Evolutionary conservation across 2,888 invertebrate species (phyloP), one percentile per base, ranked within the genome.

Genomic region (Dugesia japonica): DNA sequence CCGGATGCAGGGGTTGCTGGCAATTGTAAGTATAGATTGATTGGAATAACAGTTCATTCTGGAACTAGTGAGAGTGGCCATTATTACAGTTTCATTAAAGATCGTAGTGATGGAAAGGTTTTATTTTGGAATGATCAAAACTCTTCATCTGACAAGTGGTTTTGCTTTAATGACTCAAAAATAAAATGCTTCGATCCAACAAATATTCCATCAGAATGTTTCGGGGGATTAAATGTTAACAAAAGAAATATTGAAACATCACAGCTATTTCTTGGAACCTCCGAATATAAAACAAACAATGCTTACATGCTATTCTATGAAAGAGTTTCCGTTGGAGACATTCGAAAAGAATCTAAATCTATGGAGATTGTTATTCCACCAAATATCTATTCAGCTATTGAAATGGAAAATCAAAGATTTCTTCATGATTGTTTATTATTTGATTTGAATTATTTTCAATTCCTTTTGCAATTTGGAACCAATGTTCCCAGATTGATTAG

Each of bases 11-110:
- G 56, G 4, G 56, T 56, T 56, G 56, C 56, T 20, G 56, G 56
- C n/a, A 56, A 56, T n/a, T 56, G 56, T n/a, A 56, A 56, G 17
- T 88, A 91, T 85, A 91, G 92, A 84, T 85, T 92, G 79, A 92
- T 92, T 79, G 94, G 94, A 15, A 93, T 94, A 15, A 94, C 94
- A 0, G 94, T 94, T 0, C 94, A 94, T 86, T 94, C 94, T 20
- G 94, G 94, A n/a, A 94, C 93, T 0, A 94, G 94, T 0, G 94
- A 94, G 84, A 94, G 94, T 76, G 94, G 94, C 0, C 94, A 94
- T 85, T 94, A 94, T 85, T 94, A 94, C 85, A 85, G 85, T 90
- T 94, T 94, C 84, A 94, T 94, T 79, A 89, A 92, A 80, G 94
- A 94, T 85, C 88, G 92, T 42, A 89, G 89, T 78, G 56, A 56